Evolutionary conservation across 1,140 invertebrate genomes (phyloP), one percentile per base, ranked within the genome.

Genomic region (Zaprionus kolodkinae): DNA sequence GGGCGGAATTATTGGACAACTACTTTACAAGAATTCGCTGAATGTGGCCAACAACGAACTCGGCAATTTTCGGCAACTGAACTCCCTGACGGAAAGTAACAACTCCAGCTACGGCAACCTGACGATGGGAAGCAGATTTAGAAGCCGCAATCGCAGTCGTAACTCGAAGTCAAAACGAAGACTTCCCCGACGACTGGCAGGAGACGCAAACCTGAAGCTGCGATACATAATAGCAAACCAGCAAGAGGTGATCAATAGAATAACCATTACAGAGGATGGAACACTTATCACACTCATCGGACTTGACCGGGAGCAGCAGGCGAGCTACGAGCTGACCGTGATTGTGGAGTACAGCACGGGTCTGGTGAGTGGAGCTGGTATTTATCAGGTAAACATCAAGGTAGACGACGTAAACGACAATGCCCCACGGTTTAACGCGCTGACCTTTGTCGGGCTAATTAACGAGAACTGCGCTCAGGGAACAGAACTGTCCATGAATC

Each of bases 381-480:
- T 96, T 54, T 96, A 96, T 84, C 96, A 96, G 94, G 95, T 98
- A 1, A 95, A 94, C 9, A 94, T 99, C 12, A 93, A 95, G 33
- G 96, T 99, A 0, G 95, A 97, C 59, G 97, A 98, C 91, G 96
- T 97, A 62, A 99, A 99, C 91, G 97, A 98, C 89, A 97, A 98
- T 91, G 95, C 97, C 4, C 98, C 98, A 11, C 93, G 95, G 62
- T 98, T 99, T 92, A 95, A 96, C 52, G 93, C 94, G 12, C 80
- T 93, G 2, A 90, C 92, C 6, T 98, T 98, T 91, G 95, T 96
- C 89, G 96, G 97, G 0, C 94, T 94, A 52, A 95, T 99, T 7
- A 93, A 93, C 27, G 98, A 98, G 93, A 97, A 98, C 84, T 96
- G 95, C 64, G 93, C 93, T 50, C 94, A 93, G 38, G 96, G 95